phyloP scores from a whole-genome alignment of 1,140 invertebrate species.

The Ceratina calcarata region DNA sequence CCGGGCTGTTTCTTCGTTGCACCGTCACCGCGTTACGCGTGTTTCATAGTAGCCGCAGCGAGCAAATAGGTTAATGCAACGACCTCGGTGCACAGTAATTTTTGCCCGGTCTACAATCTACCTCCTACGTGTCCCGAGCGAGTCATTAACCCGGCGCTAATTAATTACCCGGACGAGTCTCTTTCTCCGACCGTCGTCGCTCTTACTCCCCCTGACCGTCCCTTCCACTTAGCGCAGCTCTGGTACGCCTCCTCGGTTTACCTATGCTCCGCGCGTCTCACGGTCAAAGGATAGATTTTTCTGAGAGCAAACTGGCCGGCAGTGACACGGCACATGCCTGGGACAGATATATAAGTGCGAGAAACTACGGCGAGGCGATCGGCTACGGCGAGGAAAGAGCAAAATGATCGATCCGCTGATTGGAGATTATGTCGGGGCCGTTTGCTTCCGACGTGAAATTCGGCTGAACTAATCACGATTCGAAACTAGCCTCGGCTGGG shows the following conservation, averaged over 20 bases:
- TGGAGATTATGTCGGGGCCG: too few relatives aligned
- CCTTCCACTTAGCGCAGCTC: background rate
- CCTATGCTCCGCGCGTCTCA: slow-evolving; percentile 4
- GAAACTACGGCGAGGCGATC: too few relatives aligned
- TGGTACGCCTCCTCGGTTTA: background rate
- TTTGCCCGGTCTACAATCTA: slow-evolving; percentile 48
- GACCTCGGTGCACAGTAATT: slow-evolving; percentile 52
- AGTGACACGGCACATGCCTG: background rate
- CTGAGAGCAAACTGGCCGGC: background rate
- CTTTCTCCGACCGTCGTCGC: slow-evolving; percentile 26
- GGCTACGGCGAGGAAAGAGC: too few relatives aligned
- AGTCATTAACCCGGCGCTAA: slow-evolving; percentile 61
- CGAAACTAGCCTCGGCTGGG: slow-evolving; percentile 12
- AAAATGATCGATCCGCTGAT: too few relatives aligned
- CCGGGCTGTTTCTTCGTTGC: too few relatives aligned
- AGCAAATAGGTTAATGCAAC: slow-evolving; percentile 64
- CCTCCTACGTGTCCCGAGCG: slow-evolving; percentile 53
- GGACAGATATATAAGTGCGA: too few relatives aligned
- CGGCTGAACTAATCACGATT: slow-evolving; percentile 30
- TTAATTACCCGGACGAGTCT: slow-evolving; percentile 55
- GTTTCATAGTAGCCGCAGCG: slow-evolving; percentile 45
- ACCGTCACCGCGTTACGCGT: slow-evolving; percentile 40
- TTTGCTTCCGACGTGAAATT: background rate
- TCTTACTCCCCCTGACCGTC: background rate
- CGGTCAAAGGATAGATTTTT: slow-evolving; percentile 10